Evolutionary conservation across 2,888 invertebrate genomes (phyloP).

Genomic region (Hoplodrina ambigua): DNA sequence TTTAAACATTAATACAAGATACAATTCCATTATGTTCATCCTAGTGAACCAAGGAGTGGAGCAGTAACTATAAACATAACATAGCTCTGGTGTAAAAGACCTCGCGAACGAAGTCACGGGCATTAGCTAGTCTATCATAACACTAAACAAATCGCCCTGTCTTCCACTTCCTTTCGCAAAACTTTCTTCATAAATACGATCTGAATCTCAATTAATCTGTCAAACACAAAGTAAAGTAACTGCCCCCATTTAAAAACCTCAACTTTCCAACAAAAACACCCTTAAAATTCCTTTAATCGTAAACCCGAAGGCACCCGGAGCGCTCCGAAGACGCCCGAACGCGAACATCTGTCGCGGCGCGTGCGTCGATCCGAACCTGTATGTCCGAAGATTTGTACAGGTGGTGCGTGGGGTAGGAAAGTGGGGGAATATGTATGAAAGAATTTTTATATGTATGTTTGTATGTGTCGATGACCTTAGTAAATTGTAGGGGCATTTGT

Average conservation of each 20-base stretch:
- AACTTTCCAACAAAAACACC: constrained; percentile 57
- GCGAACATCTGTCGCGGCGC: constrained; percentile 74
- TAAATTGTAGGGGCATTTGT: constrained; percentile 25
- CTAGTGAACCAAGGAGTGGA: no score
- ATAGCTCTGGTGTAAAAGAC: no score
- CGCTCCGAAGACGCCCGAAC: constrained; percentile 63
- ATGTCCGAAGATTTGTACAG: constrained; percentile 68
- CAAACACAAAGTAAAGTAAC: constrained; percentile 41
- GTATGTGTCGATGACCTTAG: constrained; percentile 62
- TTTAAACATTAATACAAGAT: no score
- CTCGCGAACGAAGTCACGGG: no score
- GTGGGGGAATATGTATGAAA: constrained; percentile 53
- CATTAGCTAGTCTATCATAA: not conserved
- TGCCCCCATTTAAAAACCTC: constrained; percentile 39
- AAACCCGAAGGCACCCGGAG: constrained; percentile 55
- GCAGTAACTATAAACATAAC: no score
- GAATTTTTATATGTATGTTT: constrained; percentile 60
- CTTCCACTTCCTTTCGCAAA: constrained; percentile 2
- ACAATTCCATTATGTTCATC: no score
- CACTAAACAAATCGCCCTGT: constrained; percentile 5
- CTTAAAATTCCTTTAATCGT: constrained; percentile 52
- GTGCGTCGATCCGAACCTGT: constrained; percentile 68
- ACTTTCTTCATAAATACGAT: constrained; percentile 18
- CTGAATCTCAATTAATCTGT: constrained; percentile 34
- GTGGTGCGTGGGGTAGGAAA: constrained; percentile 64